Base-by-base conservation (phyloP, 1,140 invertebrate species). In the Drosophila leontia region DNA sequence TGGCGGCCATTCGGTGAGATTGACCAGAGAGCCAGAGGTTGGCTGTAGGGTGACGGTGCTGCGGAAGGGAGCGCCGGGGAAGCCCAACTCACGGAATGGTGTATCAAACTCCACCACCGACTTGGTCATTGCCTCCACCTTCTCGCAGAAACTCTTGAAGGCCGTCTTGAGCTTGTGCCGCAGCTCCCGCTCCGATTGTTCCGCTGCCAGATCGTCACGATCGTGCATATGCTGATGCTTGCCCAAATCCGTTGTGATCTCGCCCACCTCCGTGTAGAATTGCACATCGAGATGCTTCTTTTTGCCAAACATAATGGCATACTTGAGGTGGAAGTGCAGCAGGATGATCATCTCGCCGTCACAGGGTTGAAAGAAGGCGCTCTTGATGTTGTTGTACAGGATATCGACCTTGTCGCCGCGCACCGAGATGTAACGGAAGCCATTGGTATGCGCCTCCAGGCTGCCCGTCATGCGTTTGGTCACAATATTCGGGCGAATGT, bases 141-240 rank as follows among this genome's bases (percentile, higher is more conserved):
- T 98, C 92, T 99, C 99, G 93, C 98, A 99, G 93, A 99, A 99
- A 90, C 96, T 98, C 93, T 99, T 99, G 92, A 99, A 99, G 12
- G 99, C 98, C 8, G 97, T 96, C 93, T 99, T 99, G 4, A 99
- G 94, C 92, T 99, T 99, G 91, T 99, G 97, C 26, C 99, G 94
- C 62, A 99, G 94, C 92, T 99, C 99, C 69, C 99, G 94, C 94
- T 99, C 99, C 47, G 98, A 98, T 93, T 99, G 99, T 94, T 99
- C 99, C 17, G 98, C 98, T 7, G 98, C 98, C 48, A 99, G 94
- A 95, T 99, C 99, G 93, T 99, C 99, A 48, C 99, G 94, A 93
- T 99, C 99, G 91, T 99, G 98, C 98, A 99, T 99, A 92, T 99
- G 98, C 92, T 99, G 98, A 94, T 99, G 98, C 93, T 99, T 99